A percentile compares a stretch with the other conserved stretches of the same genome.
These are phyloP conservation scores for Andrena bicolor DNA, from an alignment of 2,888 invertebrate genomes.

Conservation along the genomic window DNA sequence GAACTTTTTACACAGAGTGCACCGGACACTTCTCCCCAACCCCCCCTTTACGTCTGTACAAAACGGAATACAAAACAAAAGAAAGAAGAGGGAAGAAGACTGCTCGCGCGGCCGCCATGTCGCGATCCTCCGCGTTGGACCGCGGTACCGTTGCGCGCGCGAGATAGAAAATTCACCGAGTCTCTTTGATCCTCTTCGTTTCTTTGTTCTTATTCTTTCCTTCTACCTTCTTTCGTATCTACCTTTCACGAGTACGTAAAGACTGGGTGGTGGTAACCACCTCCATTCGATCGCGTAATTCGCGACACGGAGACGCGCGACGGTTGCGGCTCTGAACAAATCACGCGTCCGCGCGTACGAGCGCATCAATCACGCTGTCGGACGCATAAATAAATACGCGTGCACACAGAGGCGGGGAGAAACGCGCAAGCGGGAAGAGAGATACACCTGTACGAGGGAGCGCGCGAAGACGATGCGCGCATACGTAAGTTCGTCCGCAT, in stretches of 20 bases:
- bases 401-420: background rate
- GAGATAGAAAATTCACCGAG: conserved; percentile 19
- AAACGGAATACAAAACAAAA: conserved; percentile 10
- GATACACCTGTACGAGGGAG: background rate
- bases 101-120: background rate
- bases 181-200: conserved; percentile 16
- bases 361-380: conserved; percentile 42
- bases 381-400: conserved; percentile 6
- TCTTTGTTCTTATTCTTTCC: conserved; percentile 26
- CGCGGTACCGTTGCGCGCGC: conserved; percentile 5
- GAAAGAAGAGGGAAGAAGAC: background rate
- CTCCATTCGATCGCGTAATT: conserved; percentile 50
- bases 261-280: conserved; percentile 52
- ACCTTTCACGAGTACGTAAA: conserved; percentile 49
- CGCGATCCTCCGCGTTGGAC: conserved; percentile 16
- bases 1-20: conserved; percentile 58
- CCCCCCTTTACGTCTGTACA: conserved; percentile 25
- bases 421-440: background rate
- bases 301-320: conserved; percentile 43
- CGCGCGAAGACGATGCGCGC: conserved; percentile 4
- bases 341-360: conserved; percentile 48
- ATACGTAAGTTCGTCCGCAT: conserved; percentile 41
- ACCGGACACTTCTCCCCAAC: conserved; percentile 51
- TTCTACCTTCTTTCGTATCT: conserved; percentile 30
- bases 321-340: conserved; percentile 49